phyloP scores from a whole-genome alignment of 2,888 invertebrate species.

The Quadroppia sp. region DNA sequence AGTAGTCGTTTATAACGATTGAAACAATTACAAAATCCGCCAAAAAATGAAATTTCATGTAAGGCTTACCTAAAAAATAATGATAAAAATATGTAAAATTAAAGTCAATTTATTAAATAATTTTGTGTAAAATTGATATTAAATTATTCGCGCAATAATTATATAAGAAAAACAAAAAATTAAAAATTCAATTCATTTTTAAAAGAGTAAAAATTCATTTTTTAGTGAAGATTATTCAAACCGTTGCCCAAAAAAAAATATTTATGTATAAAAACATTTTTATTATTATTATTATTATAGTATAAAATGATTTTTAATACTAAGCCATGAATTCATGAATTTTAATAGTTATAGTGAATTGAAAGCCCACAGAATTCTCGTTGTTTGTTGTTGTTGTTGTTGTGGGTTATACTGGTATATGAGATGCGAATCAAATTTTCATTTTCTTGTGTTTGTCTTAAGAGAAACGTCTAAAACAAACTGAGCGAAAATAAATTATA shows the following conservation, averaged over 20 bases:
- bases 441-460: neutral
- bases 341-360: neutral
- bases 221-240: too few relatives aligned
- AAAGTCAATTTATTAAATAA: neutral
- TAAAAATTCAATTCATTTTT: too few relatives aligned
- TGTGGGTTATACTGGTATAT: too few relatives aligned
- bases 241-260: too few relatives aligned
- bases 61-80: slow-evolving; percentile 10
- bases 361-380: neutral
- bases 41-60: neutral
- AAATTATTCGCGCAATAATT: neutral
- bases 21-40: neutral
- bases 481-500: neutral
- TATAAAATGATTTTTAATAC: too few relatives aligned
- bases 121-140: neutral
- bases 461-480: neutral
- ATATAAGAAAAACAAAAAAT: too few relatives aligned
- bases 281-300: too few relatives aligned
- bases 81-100: neutral
- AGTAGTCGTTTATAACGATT: neutral
- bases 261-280: too few relatives aligned
- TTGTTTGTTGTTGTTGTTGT: neutral
- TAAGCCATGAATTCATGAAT: neutral
- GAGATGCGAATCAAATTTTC: slow-evolving; percentile 17
- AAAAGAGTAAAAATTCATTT: too few relatives aligned